Evolutionary conservation across 2,888 invertebrate species (phyloP).

Genomic region (Eristalis pertinax): DNA sequence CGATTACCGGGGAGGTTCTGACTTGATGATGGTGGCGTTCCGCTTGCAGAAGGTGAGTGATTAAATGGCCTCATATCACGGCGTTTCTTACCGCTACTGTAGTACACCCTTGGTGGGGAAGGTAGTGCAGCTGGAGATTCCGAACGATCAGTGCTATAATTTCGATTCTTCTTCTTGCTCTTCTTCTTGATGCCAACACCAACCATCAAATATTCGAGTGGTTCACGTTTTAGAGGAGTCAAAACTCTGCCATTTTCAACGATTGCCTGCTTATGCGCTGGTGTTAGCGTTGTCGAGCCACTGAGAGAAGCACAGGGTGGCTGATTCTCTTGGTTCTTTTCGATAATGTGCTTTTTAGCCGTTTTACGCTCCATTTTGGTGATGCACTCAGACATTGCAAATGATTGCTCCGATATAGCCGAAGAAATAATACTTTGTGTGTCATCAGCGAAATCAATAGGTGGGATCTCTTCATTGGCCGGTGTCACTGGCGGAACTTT

Average conservation of each 20-base stretch:
- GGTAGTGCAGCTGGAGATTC: conserved; percentile 86
- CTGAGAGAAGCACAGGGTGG: conserved; percentile 73
- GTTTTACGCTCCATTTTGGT: conserved; percentile 84
- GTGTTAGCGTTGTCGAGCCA: conserved; percentile 66
- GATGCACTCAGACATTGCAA: conserved; percentile 86
- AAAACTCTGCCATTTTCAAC: conserved; percentile 82
- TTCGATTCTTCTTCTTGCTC: conserved; percentile 86
- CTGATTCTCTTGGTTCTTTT: conserved; percentile 80
- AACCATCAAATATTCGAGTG: conserved; percentile 88
- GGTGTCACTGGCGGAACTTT: conserved; percentile 88
- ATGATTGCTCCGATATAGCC: conserved; percentile 87
- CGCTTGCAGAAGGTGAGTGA: conserved; percentile 75
- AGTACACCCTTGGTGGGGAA: conserved; percentile 86
- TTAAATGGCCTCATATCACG: conserved; percentile 84
- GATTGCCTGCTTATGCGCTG: conserved; percentile 74
- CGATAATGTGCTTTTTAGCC: conserved; percentile 79
- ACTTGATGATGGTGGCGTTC: conserved; percentile 58
- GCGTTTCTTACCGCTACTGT: conserved; percentile 83
- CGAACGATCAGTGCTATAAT: conserved; percentile 83
- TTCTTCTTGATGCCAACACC: conserved; percentile 87
- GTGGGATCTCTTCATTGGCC: conserved; percentile 85
- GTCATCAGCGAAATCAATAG: conserved; percentile 83
- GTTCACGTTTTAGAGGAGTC: conserved; percentile 87
- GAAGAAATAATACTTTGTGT: conserved; percentile 89
- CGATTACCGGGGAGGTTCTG: conserved; percentile 38